A percentile compares a stretch with the other conserved stretches of the same genome.
Evolutionary conservation across 1,140 invertebrate species (phyloP).

Genomic region (Rhyacophila brunnea): DNA sequence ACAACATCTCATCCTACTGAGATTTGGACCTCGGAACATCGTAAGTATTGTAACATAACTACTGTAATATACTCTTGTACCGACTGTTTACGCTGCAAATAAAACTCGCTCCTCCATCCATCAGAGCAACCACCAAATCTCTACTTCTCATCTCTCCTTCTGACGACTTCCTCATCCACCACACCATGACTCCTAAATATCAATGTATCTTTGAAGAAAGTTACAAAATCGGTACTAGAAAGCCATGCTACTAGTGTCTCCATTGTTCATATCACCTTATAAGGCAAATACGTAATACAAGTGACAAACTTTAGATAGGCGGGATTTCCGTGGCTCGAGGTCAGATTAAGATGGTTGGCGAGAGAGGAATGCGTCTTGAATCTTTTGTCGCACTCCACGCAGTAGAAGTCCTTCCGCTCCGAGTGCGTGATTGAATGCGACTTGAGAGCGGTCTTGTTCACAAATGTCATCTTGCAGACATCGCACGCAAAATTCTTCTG

Average conservation of each 20-base stretch:
- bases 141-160: too few species aligned
- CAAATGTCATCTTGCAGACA: constrained; percentile 4
- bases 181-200: too few species aligned
- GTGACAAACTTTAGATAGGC: constrained; percentile 1
- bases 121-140: too few species aligned
- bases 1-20: too few species aligned
- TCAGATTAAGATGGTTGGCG: not conserved
- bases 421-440: constrained; percentile 11
- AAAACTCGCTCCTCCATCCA: too few species aligned
- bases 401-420: constrained; percentile 6
- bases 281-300: not conserved
- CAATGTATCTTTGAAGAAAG: not conserved
- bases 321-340: constrained; percentile 5
- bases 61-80: too few species aligned
- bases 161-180: too few species aligned
- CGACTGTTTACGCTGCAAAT: too few species aligned
- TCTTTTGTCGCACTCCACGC: constrained; percentile 19
- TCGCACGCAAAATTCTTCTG: constrained; percentile 2
- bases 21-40: not conserved
- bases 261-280: too few species aligned
- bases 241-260: not conserved
- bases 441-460: constrained; percentile 9
- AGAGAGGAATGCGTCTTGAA: constrained; percentile 13
- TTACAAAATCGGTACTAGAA: not conserved
- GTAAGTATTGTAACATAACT: too few species aligned